Evolutionary conservation across 2,797 vertebrate species (phyloP).

Genomic region (Microctenopoma steveboyesi): DNA sequence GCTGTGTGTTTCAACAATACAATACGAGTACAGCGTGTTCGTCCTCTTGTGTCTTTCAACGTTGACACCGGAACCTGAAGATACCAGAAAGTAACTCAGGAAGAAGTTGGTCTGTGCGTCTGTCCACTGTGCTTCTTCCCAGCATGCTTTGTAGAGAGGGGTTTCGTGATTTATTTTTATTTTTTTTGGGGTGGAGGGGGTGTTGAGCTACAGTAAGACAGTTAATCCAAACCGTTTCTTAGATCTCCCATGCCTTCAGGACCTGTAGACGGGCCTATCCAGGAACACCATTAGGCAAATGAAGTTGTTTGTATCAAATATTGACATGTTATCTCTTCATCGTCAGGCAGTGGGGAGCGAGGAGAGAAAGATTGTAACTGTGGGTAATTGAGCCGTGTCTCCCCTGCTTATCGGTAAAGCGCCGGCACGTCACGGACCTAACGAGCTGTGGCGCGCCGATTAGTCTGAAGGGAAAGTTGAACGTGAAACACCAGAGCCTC

Average conservation of each 20-base stretch:
- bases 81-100: slow-evolving; percentile 33
- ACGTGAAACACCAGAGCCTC: slow-evolving; percentile 80
- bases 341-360: slow-evolving; percentile 67
- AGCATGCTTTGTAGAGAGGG: slow-evolving; percentile 39
- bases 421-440: slow-evolving; percentile 82
- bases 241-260: slow-evolving; percentile 75
- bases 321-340: slow-evolving; percentile 84
- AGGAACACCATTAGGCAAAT: slow-evolving; percentile 82
- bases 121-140: slow-evolving; percentile 45
- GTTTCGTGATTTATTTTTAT: slow-evolving; percentile 17
- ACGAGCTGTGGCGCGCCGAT: slow-evolving; percentile 84
- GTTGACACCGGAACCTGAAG: slow-evolving; percentile 9
- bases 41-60: slow-evolving; percentile 12
- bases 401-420: slow-evolving; percentile 82
- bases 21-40: not conserved
- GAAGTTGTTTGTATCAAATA: slow-evolving; percentile 84
- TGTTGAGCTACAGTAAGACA: slow-evolving; percentile 45
- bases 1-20: not conserved
- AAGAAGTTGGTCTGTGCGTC: slow-evolving; percentile 33
- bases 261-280: slow-evolving; percentile 75
- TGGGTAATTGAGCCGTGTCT: slow-evolving; percentile 84
- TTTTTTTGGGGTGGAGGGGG: slow-evolving; percentile 21
- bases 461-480: slow-evolving; percentile 83
- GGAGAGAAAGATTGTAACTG: slow-evolving; percentile 81
- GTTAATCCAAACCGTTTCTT: slow-evolving; percentile 72